phyloP scores from a whole-genome alignment of 2,113 vertebrate genomes.

The Corynorhinus townsendii region DNA sequence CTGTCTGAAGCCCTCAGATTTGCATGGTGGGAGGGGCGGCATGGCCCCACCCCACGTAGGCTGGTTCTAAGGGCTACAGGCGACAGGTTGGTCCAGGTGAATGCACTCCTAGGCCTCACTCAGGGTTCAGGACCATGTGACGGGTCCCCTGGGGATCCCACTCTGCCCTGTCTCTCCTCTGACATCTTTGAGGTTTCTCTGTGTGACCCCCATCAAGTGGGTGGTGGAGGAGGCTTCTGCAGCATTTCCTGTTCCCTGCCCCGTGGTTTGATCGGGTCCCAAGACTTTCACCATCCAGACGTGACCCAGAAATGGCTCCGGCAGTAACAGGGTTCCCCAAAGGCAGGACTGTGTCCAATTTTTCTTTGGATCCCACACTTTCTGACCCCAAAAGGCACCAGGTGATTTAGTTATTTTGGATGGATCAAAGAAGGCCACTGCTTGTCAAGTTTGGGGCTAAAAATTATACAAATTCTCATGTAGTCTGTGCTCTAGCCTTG shows the following conservation, averaged over 20 bases:
- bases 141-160: accelerated
- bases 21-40: accelerated
- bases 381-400: neutral
- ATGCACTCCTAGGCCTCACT: accelerated
- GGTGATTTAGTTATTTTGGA: neutral
- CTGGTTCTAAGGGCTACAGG: too few relatives aligned
- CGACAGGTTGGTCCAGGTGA: neutral
- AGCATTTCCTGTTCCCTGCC: neutral
- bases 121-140: neutral
- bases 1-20: neutral
- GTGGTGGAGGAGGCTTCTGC: neutral
- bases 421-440: neutral
- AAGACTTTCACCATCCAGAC: too few relatives aligned
- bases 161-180: too few relatives aligned
- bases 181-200: neutral
- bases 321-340: neutral
- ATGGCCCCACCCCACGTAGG: accelerated
- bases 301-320: neutral
- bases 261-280: neutral
- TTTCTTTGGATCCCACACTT: neutral
- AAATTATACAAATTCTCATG: neutral
- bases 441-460: neutral
- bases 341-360: neutral
- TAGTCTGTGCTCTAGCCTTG: neutral
- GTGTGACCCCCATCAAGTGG: too few relatives aligned